These are phyloP conservation scores for Chelonus formosanus DNA, from an alignment of 2,888 invertebrate genomes.

Conservation along the genomic window DNA sequence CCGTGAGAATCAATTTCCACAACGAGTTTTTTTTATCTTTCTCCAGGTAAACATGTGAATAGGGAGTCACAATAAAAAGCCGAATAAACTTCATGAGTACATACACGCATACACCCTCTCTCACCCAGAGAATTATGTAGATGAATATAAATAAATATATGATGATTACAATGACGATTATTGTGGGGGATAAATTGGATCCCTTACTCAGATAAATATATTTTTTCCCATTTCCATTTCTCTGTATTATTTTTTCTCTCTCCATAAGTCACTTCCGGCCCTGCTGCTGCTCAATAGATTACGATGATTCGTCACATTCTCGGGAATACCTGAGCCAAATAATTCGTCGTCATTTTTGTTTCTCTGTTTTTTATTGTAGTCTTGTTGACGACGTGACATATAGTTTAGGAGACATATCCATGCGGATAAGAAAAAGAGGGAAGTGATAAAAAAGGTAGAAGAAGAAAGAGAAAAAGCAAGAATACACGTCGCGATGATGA, in stretches of 20 bases:
- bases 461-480: slow-evolving; percentile 35
- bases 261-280: slow-evolving; percentile 28
- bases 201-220: slow-evolving; percentile 1
- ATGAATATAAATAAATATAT: neutral
- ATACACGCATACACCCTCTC: neutral
- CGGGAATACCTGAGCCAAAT: slow-evolving; percentile 23
- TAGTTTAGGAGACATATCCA: neutral
- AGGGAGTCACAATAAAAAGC: too few species aligned
- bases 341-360: slow-evolving; percentile 8
- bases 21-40: slow-evolving; percentile 18
- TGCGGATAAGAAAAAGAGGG: slow-evolving; percentile 35
- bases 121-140: neutral
- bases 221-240: neutral
- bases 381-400: too few species aligned
- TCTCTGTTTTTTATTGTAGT: neutral
- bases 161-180: slow-evolving; percentile 12
- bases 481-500: slow-evolving; percentile 51
- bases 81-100: neutral
- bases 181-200: too few species aligned
- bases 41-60: slow-evolving; percentile 3
- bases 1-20: slow-evolving; percentile 35
- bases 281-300: slow-evolving; percentile 9
- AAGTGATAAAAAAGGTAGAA: slow-evolving; percentile 21
- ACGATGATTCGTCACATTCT: slow-evolving; percentile 24
- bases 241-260: slow-evolving; percentile 7